Evolutionary conservation across 2,113 vertebrate genomes (phyloP).

Genomic region (Channa maculata): DNA sequence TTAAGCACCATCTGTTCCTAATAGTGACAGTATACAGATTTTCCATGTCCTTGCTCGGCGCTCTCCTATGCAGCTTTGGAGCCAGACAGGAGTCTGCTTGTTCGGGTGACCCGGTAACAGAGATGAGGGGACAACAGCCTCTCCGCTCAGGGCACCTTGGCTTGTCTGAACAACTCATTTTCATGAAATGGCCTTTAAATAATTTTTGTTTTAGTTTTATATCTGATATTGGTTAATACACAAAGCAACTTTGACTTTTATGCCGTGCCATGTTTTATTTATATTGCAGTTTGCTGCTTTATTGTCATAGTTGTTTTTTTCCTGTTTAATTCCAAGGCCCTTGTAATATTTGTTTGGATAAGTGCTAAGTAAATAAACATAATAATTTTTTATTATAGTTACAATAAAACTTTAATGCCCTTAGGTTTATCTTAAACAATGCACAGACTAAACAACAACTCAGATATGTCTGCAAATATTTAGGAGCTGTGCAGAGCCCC

Average conservation of each 20-base stretch:
- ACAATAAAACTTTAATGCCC: constrained; percentile 20
- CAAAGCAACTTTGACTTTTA: not conserved
- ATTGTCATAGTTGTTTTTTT: not conserved
- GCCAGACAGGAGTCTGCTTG: not conserved
- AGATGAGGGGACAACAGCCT: not conserved
- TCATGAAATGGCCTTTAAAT: not conserved
- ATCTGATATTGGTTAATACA: not conserved
- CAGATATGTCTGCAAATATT: constrained; percentile 25
- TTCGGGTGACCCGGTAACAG: not conserved
- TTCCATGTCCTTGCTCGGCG: too few relatives aligned
- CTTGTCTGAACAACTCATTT: too few relatives aligned
- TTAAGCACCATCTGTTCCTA: too few relatives aligned
- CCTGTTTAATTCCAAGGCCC: not conserved
- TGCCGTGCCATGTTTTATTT: not conserved
- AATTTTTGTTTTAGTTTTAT: not conserved
- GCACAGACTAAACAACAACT: constrained; percentile 28
- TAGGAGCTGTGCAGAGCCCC: constrained; percentile 13
- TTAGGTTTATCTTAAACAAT: constrained; percentile 26
- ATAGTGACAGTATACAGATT: too few relatives aligned
- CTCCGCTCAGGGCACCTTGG: too few relatives aligned
- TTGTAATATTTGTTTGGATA: constrained; percentile 19
- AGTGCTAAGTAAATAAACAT: constrained; percentile 15
- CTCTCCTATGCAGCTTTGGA: too few relatives aligned
- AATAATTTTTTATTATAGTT: constrained; percentile 27
- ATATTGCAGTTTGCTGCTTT: constrained; percentile 11